Evolutionary conservation across 2,888 invertebrate species (phyloP).

Genomic region (Melanargia galathea): DNA sequence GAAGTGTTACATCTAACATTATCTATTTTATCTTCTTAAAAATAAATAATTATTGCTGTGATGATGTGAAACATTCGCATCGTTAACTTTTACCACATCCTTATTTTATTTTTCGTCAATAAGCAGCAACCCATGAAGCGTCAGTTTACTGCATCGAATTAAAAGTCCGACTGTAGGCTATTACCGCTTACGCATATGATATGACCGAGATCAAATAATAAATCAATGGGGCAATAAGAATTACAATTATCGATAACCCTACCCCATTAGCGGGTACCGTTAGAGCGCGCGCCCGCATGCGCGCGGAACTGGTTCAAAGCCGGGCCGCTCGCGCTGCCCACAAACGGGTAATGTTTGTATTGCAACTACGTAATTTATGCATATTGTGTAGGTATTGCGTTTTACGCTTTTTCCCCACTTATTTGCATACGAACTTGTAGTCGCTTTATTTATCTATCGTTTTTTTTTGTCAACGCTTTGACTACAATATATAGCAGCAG

Average conservation of each 20-base stretch:
- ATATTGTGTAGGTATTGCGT: constrained; percentile 1
- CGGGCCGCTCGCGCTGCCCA: constrained; percentile 20
- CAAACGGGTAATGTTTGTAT: not conserved
- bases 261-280: constrained; percentile 29
- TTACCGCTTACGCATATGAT: no score
- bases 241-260: constrained; percentile 32
- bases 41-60: no score
- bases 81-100: no score
- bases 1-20: no score
- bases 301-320: constrained; percentile 36
- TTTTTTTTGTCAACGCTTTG: no score
- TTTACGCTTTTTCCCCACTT: constrained; percentile 1
- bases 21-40: no score
- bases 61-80: no score
- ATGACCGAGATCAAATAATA: not conserved
- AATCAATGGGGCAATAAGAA: constrained; percentile 1
- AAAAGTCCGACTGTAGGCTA: no score
- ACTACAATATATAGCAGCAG: no score
- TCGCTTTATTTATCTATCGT: not conserved
- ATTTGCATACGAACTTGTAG: constrained; percentile 12
- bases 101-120: no score
- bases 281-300: constrained; percentile 18
- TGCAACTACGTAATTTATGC: constrained; percentile 15
- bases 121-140: no score
- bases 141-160: no score